Evolutionary conservation across 2,797 vertebrate species (phyloP), one percentile per base, ranked within the genome.

Genomic region (Hemibagrus guttatus): DNA sequence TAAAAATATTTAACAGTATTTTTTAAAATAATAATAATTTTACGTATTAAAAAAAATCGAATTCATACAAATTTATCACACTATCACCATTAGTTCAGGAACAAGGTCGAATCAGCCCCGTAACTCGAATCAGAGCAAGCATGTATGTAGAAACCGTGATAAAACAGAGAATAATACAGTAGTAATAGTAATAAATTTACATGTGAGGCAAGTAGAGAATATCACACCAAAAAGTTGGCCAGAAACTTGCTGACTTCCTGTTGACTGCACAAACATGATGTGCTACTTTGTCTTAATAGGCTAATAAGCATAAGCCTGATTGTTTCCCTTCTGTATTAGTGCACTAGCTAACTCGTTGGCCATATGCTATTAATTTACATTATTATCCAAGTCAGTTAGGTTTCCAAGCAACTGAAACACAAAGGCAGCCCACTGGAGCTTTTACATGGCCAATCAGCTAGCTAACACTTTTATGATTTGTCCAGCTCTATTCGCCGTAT

Each of bases 391-490:
- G 49, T 52, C 72, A 75, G 42, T 8, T 72, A 74, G 71, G 23
- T 74, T 74, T 49, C 42, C 42, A 35, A 26, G 49, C n/a, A 26
- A 74, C 21, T 56, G 19, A 56, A 76, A 31, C 74, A 76, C 26
- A 16, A 56, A 3, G 14, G 17, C 52, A 58, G 52, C 17, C 9
- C 23, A 61, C 7, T 4, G 23, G 78, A 16, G 39, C 4, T 19
- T 63, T 46, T 42, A 46, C 12, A 26, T 46, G 58, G 26, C 58
- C 4, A 8, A 7, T 81, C 59, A 28, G 7, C 26, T 46, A 81
- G 58, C 13, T 63, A 63, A 81, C 42, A 81, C 13, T 42, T 31
- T n/a, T 31, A 76, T 42, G 39, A 81, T 17, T 81, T 63, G 79
- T 49, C n/a, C 39, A 49, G 16, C 61, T 11, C 9, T 64, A 49